Evolutionary conservation across 2,888 invertebrate genomes (phyloP).

Genomic region (Spodoptera picta): DNA sequence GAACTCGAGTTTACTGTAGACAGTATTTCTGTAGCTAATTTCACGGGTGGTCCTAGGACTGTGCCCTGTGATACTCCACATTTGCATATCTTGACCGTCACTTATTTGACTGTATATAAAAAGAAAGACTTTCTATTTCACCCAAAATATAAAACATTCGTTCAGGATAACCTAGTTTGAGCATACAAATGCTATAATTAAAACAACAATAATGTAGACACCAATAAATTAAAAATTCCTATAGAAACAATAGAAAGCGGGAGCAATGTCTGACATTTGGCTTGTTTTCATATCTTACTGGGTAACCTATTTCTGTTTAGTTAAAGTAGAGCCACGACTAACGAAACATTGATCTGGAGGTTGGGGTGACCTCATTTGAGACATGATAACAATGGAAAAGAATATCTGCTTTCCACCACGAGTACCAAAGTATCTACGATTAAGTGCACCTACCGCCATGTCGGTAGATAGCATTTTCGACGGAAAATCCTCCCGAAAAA

Average conservation of each 20-base stretch:
- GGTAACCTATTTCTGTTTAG: too few relatives aligned
- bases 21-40: not conserved
- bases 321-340: too few relatives aligned
- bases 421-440: not conserved
- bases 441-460: not conserved
- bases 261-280: not conserved
- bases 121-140: too few relatives aligned
- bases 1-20: not conserved
- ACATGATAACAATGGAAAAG: not conserved
- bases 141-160: too few relatives aligned
- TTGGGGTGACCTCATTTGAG: conserved; percentile 2
- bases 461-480: too few relatives aligned
- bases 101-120: not conserved
- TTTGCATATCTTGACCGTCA: conserved; percentile 1
- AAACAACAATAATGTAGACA: conserved; percentile 2
- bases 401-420: not conserved
- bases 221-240: not conserved
- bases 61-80: conserved; percentile 8
- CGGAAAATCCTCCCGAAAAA: too few relatives aligned
- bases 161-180: too few relatives aligned
- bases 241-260: not conserved
- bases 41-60: conserved; percentile 6
- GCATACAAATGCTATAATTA: conserved; percentile 19
- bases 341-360: not conserved
- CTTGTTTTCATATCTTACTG: not conserved